phyloP scores from a whole-genome alignment of 2,888 invertebrate species.

The Spisula solida region DNA sequence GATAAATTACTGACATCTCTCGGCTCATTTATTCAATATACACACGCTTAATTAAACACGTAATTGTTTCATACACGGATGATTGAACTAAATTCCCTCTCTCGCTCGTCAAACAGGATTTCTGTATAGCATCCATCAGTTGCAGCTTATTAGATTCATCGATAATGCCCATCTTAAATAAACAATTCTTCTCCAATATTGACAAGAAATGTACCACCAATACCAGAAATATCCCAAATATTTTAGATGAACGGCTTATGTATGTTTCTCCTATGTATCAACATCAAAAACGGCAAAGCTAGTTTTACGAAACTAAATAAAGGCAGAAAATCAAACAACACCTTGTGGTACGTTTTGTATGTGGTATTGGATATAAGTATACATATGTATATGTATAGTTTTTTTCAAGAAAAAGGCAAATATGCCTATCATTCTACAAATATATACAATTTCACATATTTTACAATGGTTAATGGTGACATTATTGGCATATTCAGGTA shows the following conservation, averaged over 20 bases:
- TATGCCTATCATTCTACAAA: too few species aligned
- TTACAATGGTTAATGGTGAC: too few species aligned
- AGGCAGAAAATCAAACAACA: neutral
- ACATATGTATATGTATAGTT: too few species aligned
- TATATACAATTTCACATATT: too few species aligned
- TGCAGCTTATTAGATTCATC: neutral
- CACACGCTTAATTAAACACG: slow-evolving; percentile 50
- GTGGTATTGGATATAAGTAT: too few species aligned
- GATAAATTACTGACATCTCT: slow-evolving; percentile 35
- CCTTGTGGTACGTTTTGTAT: too few species aligned
- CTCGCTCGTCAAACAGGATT: slow-evolving; percentile 21
- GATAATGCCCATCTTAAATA: neutral
- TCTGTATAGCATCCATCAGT: slow-evolving; percentile 38
- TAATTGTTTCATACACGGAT: slow-evolving; percentile 23
- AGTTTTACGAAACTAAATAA: too few species aligned
- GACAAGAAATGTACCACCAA: neutral
- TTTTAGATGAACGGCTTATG: neutral
- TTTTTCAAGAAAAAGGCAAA: too few species aligned
- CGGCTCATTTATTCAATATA: slow-evolving; percentile 39
- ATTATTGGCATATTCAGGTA: too few species aligned
- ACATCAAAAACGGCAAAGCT: too few species aligned
- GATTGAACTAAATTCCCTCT: slow-evolving; percentile 25
- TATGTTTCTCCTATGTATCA: too few species aligned
- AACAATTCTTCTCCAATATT: neutral
- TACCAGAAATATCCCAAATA: neutral